Evolutionary conservation across 1,140 invertebrate species (phyloP), one percentile per base, ranked within the genome.

Genomic region (Chymomyza costata): DNA sequence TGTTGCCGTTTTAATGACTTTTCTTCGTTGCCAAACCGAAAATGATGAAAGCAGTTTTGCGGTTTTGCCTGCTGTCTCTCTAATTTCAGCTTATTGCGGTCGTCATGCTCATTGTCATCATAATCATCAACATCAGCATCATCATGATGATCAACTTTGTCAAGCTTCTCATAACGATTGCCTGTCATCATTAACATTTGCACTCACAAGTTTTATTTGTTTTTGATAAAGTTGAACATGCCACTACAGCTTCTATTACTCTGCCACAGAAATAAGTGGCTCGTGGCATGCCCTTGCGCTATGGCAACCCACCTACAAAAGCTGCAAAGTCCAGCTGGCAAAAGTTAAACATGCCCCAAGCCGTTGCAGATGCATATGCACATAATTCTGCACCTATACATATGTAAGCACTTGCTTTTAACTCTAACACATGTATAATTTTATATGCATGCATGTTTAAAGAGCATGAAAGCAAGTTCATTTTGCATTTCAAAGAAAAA

Each of bases 401-500:
- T 8, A 25, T 8, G 21, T 8, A 25, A 25, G 8, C 8, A 25
- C 21, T 25, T 8, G 21, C 21, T 51, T 48, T 55, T 48, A 31
- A 28, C 38, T 50, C 57, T 8, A 25, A 25, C 21, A 3, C 64
- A 67, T 64, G 45, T 51, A 56, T 71, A 71, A 78, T 80, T 71
- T 80, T 78, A 71, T 78, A 78, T 78, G 71, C 71, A 76, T 58
- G 71, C 73, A 64, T 70, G 73, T 71, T 71, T 64, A 65, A 76
- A 60, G 53, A 76, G 52, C 65, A 71, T 73, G 60, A 68, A 76
- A 69, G 68, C 64, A 80, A 71, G 73, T 78, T 80, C 71, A 64
- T 63, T 78, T 78, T 80, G 67, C 71, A 78, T 80, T 78, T 80
- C 63, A 71, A 80, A 80, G 71, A n/a, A n/a, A n/a, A n/a, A n/a